Percentiles rank a stretch among this genome's conserved stretches.
phyloP scores from a whole-genome alignment of 1,140 invertebrate species.

The Eueides isabella region DNA sequence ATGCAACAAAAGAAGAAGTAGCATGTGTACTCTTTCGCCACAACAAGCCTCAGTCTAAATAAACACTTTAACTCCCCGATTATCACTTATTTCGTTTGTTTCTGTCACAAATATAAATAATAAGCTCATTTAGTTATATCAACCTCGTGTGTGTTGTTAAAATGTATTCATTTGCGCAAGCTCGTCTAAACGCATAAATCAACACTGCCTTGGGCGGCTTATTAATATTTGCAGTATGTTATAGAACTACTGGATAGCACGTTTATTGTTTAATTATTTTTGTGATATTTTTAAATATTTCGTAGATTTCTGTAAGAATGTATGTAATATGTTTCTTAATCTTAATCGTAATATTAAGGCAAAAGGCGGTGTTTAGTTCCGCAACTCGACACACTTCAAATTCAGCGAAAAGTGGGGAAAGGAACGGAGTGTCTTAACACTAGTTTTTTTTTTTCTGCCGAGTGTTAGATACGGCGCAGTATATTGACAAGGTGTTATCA shows the following conservation, averaged over 20 bases:
- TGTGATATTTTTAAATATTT: too few species aligned
- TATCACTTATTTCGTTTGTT: slow-evolving; percentile 38
- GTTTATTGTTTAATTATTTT: background rate
- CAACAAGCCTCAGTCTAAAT: too few species aligned
- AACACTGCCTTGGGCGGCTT: slow-evolving; percentile 72
- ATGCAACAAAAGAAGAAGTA: too few species aligned
- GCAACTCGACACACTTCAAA: too few species aligned
- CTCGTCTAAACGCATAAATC: slow-evolving; percentile 72
- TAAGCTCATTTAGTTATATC: slow-evolving; percentile 52
- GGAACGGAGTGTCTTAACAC: background rate
- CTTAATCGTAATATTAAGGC: too few species aligned
- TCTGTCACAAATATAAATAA: slow-evolving; percentile 50
- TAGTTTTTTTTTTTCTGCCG: too few species aligned
- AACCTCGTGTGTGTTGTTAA: slow-evolving; percentile 63
- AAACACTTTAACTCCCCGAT: slow-evolving; percentile 28
- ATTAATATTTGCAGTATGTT: slow-evolving; percentile 69
- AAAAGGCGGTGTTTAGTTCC: too few species aligned
- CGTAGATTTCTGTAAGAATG: too few species aligned
- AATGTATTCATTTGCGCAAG: slow-evolving; percentile 70
- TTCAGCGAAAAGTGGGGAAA: background rate
- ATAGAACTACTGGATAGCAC: background rate
- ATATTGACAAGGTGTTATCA: too few species aligned
- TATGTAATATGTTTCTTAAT: too few species aligned
- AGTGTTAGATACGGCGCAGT: too few species aligned
- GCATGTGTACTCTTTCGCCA: too few species aligned